These are phyloP conservation scores for Andrena minutula DNA, from an alignment of 2,888 invertebrate genomes.

Conservation along the genomic window DNA sequence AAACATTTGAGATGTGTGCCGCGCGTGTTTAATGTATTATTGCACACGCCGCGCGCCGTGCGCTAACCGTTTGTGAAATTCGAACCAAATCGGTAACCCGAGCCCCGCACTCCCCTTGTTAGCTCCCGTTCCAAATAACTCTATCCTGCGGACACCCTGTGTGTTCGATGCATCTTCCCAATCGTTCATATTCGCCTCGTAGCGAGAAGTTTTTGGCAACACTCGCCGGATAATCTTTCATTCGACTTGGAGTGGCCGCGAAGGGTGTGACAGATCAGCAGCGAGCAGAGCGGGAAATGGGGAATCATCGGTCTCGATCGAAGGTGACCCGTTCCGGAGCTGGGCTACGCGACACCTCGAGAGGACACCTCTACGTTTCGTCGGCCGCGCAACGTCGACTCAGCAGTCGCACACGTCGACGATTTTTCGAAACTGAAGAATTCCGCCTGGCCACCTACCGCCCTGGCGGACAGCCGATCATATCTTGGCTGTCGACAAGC, in stretches of 20 bases:
- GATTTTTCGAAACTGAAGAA: slow-evolving; percentile 50
- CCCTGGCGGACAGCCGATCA: slow-evolving; percentile 48
- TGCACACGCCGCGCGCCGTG: no score
- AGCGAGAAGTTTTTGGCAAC: slow-evolving; percentile 5
- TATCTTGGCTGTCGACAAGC: slow-evolving; percentile 43
- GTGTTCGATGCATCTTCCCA: neutral
- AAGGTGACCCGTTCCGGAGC: slow-evolving; percentile 34
- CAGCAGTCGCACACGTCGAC: slow-evolving; percentile 62
- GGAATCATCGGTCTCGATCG: slow-evolving; percentile 48
- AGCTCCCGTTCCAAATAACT: no score
- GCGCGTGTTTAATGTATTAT: no score
- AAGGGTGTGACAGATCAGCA: slow-evolving; percentile 54
- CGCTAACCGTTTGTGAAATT: no score
- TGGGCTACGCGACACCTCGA: slow-evolving; percentile 42
- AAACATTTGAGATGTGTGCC: no score
- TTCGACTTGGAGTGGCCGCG: slow-evolving; percentile 18
- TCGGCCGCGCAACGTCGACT: slow-evolving; percentile 54
- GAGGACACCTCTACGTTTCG: slow-evolving; percentile 52
- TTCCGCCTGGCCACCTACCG: slow-evolving; percentile 44
- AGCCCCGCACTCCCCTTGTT: no score
- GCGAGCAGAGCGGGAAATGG: slow-evolving; percentile 23
- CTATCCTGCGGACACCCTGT: no score
- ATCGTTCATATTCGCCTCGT: neutral
- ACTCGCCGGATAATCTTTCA: slow-evolving; percentile 4
- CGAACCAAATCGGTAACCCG: no score